A percentile compares a stretch with the other conserved stretches of the same genome.
phyloP scores from a whole-genome alignment of 2,797 vertebrate genomes.

The Sebastes trivittatus region DNA sequence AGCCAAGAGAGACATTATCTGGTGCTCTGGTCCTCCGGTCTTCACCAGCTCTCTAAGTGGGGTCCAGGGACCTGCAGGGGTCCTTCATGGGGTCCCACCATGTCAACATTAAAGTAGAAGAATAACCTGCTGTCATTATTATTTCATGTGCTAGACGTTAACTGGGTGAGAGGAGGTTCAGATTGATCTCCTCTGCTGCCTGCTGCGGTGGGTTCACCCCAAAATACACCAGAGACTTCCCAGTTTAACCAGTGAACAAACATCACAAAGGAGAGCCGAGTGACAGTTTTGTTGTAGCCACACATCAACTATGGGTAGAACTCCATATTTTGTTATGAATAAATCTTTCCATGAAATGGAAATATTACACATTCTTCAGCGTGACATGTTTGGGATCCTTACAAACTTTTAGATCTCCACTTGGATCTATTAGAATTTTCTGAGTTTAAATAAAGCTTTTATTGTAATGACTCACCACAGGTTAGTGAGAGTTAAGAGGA shows the following conservation, averaged over 20 bases:
- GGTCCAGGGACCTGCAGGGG: not conserved
- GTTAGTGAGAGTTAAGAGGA: too few species aligned
- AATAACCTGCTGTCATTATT: constrained; percentile 5
- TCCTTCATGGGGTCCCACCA: not conserved
- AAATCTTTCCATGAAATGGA: too few species aligned
- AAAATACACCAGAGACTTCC: not conserved
- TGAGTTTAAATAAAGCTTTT: too few species aligned
- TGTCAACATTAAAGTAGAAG: not conserved
- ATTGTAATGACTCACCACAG: too few species aligned
- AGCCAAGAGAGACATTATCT: constrained; percentile 38
- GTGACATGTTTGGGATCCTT: too few species aligned
- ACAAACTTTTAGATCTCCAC: too few species aligned
- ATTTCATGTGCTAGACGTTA: constrained; percentile 27
- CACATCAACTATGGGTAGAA: not conserved
- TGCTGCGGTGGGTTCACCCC: not conserved
- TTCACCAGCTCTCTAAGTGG: not conserved
- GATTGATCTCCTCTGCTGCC: not conserved
- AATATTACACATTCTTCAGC: too few species aligned
- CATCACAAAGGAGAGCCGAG: not conserved
- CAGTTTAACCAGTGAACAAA: not conserved
- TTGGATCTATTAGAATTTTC: too few species aligned
- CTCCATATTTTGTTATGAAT: too few species aligned
- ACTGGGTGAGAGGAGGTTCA: not conserved
- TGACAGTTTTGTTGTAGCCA: not conserved
- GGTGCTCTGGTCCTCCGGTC: not conserved